Conservation (phyloP, 2,797 vertebrate species). For the Podargus strigoides region DNA sequence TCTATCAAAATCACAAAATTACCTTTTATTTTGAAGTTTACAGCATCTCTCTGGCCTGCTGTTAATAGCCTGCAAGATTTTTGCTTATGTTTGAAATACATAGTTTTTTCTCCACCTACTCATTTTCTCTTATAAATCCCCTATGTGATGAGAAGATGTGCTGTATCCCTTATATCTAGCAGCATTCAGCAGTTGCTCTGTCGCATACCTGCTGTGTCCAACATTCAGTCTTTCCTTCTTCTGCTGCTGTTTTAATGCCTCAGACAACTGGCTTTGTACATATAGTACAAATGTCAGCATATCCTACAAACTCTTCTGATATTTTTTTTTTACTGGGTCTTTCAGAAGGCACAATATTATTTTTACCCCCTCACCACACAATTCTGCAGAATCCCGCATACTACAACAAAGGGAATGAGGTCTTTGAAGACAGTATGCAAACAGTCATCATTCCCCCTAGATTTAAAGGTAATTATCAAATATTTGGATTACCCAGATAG, state of each 20-base stretch:
- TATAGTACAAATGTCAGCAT: background rate
- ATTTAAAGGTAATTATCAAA: background rate
- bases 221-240: background rate
- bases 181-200: background rate
- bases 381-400: background rate
- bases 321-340: background rate
- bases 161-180: background rate
- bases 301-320: background rate
- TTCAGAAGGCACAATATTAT: background rate
- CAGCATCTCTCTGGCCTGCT: background rate
- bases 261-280: background rate
- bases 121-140: background rate
- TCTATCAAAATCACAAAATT: background rate
- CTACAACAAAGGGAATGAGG: background rate
- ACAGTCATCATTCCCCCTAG: background rate
- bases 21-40: background rate
- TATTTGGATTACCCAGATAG: background rate
- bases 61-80: background rate
- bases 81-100: background rate
- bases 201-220: background rate
- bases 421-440: background rate
- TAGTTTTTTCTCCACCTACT: background rate
- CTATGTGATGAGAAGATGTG: background rate
- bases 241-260: background rate
- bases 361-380: background rate